These are phyloP conservation scores for Echinops telfairi DNA, from an alignment of 2,113 vertebrate species.

Conservation along the genomic window DNA sequence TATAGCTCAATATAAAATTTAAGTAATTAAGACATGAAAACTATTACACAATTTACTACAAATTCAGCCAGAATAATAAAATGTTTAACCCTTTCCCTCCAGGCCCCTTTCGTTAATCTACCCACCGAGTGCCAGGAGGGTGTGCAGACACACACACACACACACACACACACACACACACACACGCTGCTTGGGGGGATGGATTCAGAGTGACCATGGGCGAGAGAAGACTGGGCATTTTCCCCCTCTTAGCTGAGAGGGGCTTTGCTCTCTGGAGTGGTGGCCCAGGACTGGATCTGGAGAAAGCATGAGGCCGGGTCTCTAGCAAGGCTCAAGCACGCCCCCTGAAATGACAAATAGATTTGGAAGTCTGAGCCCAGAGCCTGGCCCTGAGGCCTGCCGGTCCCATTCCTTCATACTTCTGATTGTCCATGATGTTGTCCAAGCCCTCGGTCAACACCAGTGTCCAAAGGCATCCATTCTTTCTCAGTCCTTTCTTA, in stretches of 20 bases:
- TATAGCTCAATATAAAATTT: conserved; percentile 92
- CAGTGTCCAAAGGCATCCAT: too few species aligned
- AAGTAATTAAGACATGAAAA: conserved; percentile 94
- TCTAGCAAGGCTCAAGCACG: too few species aligned
- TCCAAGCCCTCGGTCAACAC: too few species aligned
- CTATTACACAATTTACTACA: conserved; percentile 91
- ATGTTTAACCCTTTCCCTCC: conserved; percentile 84
- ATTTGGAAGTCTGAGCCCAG: neutral
- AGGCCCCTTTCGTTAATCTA: neutral
- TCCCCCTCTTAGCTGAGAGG: neutral
- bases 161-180: too few species aligned
- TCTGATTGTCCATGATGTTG: too few species aligned
- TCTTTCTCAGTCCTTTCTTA: too few species aligned
- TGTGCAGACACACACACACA: too few species aligned
- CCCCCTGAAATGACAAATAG: too few species aligned
- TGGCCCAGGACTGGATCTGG: conserved; percentile 61
- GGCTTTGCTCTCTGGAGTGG: neutral
- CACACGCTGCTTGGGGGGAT: neutral
- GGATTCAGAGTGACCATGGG: neutral
- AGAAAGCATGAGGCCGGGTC: neutral
- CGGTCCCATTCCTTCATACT: too few species aligned
- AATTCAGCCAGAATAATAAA: conserved; percentile 89
- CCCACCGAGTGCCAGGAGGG: too few species aligned
- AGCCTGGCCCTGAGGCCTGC: neutral
- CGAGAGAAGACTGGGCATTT: conserved; percentile 41